phyloP scores from a whole-genome alignment of 2,797 vertebrate genomes.

The Serranus cabrilla region DNA sequence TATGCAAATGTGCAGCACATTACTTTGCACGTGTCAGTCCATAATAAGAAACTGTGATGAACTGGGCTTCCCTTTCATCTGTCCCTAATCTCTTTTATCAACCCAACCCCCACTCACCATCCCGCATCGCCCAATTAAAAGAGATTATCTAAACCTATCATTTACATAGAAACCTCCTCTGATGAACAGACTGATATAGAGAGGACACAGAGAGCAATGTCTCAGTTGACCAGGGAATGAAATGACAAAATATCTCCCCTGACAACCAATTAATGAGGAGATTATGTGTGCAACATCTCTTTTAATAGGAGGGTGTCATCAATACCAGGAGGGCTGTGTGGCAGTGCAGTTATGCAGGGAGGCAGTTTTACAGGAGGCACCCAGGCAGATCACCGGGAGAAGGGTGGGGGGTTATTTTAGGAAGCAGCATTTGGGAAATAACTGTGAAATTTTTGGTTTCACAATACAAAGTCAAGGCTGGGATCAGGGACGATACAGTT shows the following conservation, averaged over 20 bases:
- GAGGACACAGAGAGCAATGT: slow-evolving; percentile 34
- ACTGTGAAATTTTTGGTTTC: slow-evolving; percentile 59
- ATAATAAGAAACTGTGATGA: slow-evolving; percentile 8
- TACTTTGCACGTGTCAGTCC: background rate
- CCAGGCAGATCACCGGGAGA: slow-evolving; percentile 17
- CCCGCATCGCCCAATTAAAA: slow-evolving; percentile 6
- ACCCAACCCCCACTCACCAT: background rate
- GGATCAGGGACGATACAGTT: background rate
- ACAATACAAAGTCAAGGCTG: slow-evolving; percentile 37
- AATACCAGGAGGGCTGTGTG: slow-evolving; percentile 40
- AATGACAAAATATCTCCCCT: slow-evolving; percentile 52
- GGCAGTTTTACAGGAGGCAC: slow-evolving; percentile 53
- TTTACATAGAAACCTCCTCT: slow-evolving; percentile 28
- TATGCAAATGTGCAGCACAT: background rate
- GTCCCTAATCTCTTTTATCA: slow-evolving; percentile 34
- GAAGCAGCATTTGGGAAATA: slow-evolving; percentile 54
- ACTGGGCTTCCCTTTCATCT: slow-evolving; percentile 36
- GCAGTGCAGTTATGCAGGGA: slow-evolving; percentile 40
- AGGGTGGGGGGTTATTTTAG: slow-evolving; percentile 49
- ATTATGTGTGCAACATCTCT: slow-evolving; percentile 65
- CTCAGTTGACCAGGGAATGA: slow-evolving; percentile 36
- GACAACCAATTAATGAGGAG: slow-evolving; percentile 68
- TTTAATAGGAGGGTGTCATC: slow-evolving; percentile 65
- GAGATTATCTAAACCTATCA: slow-evolving; percentile 36
- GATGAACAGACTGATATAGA: slow-evolving; percentile 37